These are phyloP conservation scores for Apis florea DNA, from an alignment of 1,140 invertebrate species.

Conservation along the genomic window DNA sequence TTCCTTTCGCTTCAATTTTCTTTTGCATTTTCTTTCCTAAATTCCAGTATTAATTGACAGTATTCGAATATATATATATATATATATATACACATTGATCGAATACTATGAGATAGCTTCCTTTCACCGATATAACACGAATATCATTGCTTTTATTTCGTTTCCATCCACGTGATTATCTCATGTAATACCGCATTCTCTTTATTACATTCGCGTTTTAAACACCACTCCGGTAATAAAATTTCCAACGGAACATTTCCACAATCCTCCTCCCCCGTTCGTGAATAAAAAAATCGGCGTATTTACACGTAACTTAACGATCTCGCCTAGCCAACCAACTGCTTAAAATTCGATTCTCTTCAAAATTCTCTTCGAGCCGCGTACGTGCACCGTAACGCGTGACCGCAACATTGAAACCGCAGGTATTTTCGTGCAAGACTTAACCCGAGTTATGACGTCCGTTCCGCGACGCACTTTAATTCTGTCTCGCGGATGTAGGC, in stretches of 20 bases:
- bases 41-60: no score
- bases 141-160: not conserved
- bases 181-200: not conserved
- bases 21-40: no score
- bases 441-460: slow-evolving; percentile 37
- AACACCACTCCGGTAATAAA: not conserved
- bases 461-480: slow-evolving; percentile 20
- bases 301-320: not conserved
- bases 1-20: no score
- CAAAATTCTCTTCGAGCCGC: not conserved
- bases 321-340: not conserved
- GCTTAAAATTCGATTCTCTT: slow-evolving; percentile 17
- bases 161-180: not conserved
- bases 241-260: not conserved
- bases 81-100: not conserved
- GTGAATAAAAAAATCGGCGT: not conserved
- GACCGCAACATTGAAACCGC: slow-evolving; percentile 47
- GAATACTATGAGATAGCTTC: not conserved
- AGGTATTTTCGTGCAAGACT: slow-evolving; percentile 28
- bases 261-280: no score
- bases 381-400: not conserved
- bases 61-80: no score
- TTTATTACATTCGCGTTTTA: slow-evolving; percentile 5
- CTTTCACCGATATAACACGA: not conserved
- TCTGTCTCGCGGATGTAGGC: slow-evolving; percentile 29